These are phyloP conservation scores for Ormyrus rosae DNA, from an alignment of 2,888 invertebrate genomes.

Conservation along the genomic window DNA sequence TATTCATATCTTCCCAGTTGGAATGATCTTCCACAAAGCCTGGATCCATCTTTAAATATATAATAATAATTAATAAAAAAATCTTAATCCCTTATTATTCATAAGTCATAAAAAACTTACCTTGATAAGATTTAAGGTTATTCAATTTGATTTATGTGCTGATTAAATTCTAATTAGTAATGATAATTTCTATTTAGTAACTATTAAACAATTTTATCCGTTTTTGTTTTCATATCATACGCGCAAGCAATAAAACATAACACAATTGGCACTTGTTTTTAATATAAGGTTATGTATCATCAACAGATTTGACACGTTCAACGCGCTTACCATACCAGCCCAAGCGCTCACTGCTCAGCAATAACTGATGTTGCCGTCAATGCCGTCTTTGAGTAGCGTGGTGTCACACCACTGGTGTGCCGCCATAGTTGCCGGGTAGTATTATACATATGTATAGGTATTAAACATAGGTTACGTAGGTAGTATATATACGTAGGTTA, in stretches of 20 bases:
- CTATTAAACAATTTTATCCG: background rate
- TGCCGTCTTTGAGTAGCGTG: too few relatives aligned
- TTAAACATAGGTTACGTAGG: too few relatives aligned
- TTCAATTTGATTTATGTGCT: slow-evolving; percentile 12
- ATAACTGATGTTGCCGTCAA: too few relatives aligned
- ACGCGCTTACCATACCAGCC: background rate
- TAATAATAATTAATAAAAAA: background rate
- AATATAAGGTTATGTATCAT: slow-evolving; percentile 22
- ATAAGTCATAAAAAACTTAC: background rate
- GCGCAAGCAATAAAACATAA: background rate
- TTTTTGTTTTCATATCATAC: background rate
- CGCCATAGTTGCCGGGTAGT: too few relatives aligned
- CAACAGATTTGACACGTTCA: background rate
- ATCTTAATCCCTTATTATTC: slow-evolving; percentile 1
- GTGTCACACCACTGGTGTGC: too few relatives aligned
- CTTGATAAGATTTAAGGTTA: background rate
- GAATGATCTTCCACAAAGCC: slow-evolving; percentile 71
- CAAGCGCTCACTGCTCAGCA: too few relatives aligned
- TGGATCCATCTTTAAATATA: slow-evolving; percentile 65
- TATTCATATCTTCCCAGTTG: slow-evolving; percentile 73
- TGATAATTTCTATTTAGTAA: background rate
- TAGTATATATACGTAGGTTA: too few relatives aligned
- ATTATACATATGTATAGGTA: too few relatives aligned
- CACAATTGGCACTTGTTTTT: slow-evolving; percentile 33
- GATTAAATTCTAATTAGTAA: background rate